These are phyloP conservation scores for Trematocara zebra DNA, from an alignment of 2,113 vertebrate species.

Conservation along the genomic window DNA sequence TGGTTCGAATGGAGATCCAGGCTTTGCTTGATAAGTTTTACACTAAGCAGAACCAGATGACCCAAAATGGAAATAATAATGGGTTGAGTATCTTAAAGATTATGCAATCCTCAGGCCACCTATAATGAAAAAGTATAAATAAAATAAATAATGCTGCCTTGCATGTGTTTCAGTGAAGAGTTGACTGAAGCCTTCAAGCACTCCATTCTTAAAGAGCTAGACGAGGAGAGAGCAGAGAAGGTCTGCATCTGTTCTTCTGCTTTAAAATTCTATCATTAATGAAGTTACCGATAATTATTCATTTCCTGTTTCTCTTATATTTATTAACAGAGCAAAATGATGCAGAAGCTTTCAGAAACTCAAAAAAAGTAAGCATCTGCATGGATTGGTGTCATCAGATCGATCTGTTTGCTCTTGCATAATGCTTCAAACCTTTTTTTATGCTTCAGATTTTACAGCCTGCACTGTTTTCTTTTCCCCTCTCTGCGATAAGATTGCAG, in stretches of 20 bases:
- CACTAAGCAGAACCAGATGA: conserved; percentile 67
- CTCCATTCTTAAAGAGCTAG: conserved; percentile 68
- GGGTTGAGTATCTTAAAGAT: conserved; percentile 38
- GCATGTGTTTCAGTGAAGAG: conserved; percentile 44
- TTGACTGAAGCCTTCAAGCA: conserved; percentile 53
- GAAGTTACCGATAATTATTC: not conserved
- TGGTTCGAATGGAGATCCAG: conserved; percentile 80
- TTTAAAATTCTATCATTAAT: not conserved
- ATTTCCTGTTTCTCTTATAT: not conserved
- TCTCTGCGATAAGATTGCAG: conserved; percentile 48
- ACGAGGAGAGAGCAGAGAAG: conserved; percentile 78
- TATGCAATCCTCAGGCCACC: not conserved
- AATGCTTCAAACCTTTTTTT: not conserved
- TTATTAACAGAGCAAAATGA: conserved; percentile 54
- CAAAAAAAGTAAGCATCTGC: conserved; percentile 76
- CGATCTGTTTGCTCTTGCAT: not conserved
- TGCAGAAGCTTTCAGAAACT: conserved; percentile 75
- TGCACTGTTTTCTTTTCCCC: not conserved
- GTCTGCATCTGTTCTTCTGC: conserved; percentile 49
- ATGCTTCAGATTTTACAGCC: not conserved
- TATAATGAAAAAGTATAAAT: not conserved
- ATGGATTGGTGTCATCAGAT: not conserved
- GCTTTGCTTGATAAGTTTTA: conserved; percentile 79
- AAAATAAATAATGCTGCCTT: not conserved
- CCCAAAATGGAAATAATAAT: not conserved